Evolutionary conservation across 2,888 invertebrate species (phyloP).

Genomic region (Steinernema carpocapsae): DNA sequence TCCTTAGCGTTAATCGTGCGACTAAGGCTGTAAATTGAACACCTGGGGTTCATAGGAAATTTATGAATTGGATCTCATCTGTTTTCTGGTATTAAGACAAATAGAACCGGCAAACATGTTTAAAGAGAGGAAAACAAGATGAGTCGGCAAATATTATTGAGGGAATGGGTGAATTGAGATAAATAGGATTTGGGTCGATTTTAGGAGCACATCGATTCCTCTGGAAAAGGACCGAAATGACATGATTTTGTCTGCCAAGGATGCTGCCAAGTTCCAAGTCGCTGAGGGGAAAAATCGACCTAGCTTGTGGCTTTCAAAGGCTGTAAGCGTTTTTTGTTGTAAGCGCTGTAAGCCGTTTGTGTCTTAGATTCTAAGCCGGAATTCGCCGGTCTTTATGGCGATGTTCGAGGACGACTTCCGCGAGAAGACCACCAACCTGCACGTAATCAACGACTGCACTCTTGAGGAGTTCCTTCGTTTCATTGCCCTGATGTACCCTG

Average conservation of each 20-base stretch:
- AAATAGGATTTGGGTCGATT: neutral
- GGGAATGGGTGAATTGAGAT: neutral
- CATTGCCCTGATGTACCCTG: conserved; percentile 24
- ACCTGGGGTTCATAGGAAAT: neutral
- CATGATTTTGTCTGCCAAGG: conserved; percentile 11
- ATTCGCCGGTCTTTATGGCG: conserved; percentile 12
- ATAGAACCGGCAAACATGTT: too few species aligned
- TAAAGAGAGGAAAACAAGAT: neutral
- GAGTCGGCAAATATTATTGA: conserved; percentile 27
- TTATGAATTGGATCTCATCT: neutral
- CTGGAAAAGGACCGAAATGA: conserved; percentile 26
- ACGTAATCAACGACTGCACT: conserved; percentile 26
- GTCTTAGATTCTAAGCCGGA: conserved; percentile 5
- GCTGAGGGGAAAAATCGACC: conserved; percentile 6
- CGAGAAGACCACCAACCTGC: conserved; percentile 11
- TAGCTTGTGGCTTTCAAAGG: conserved; percentile 20
- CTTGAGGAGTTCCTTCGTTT: conserved; percentile 17
- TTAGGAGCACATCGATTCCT: conserved; percentile 11
- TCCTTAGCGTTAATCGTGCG: too few species aligned
- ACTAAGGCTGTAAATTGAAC: too few species aligned
- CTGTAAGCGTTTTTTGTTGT: neutral
- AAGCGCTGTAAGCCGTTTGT: neutral
- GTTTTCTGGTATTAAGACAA: too few species aligned
- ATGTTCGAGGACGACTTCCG: conserved; percentile 19
- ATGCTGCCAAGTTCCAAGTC: conserved; percentile 27